Percentiles rank a stretch among this genome's conserved stretches.
These are phyloP conservation scores for Clamator glandarius DNA, from an alignment of 2,797 vertebrate species.

Conservation along the genomic window DNA sequence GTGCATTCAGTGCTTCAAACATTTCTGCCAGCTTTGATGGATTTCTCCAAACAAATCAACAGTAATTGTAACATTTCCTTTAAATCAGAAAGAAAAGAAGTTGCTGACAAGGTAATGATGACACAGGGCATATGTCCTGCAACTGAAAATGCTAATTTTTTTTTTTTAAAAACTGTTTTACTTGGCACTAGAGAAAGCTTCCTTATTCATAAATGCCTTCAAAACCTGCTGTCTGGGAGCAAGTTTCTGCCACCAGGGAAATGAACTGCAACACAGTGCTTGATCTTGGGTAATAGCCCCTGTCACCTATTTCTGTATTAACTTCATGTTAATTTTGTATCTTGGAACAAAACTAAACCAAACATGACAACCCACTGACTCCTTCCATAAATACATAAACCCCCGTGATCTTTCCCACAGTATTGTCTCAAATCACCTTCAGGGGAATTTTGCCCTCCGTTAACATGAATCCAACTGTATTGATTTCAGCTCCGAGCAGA, in stretches of 20 bases:
- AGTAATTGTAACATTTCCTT: not conserved
- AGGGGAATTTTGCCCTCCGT: not conserved
- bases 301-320: conserved; percentile 17
- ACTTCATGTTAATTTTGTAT: conserved; percentile 5
- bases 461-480: not conserved
- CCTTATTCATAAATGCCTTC: not conserved
- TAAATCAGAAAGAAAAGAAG: conserved; percentile 5
- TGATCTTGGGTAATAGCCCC: not conserved
- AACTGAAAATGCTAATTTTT: not conserved
- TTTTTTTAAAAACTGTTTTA: not conserved
- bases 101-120: not conserved
- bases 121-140: not conserved
- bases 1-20: conserved; percentile 15
- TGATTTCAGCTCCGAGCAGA: not conserved
- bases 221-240: not conserved
- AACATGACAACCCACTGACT: not conserved
- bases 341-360: not conserved
- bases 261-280: not conserved
- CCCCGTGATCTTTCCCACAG: not conserved
- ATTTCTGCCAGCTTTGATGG: conserved; percentile 25
- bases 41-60: conserved; percentile 33
- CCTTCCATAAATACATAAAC: not conserved
- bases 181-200: not conserved
- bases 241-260: not conserved
- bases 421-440: not conserved